A percentile compares a stretch with the other conserved stretches of the same genome.
Evolutionary conservation across 2,113 vertebrate genomes (phyloP).

Genomic region (Hyperopisus bebe): DNA sequence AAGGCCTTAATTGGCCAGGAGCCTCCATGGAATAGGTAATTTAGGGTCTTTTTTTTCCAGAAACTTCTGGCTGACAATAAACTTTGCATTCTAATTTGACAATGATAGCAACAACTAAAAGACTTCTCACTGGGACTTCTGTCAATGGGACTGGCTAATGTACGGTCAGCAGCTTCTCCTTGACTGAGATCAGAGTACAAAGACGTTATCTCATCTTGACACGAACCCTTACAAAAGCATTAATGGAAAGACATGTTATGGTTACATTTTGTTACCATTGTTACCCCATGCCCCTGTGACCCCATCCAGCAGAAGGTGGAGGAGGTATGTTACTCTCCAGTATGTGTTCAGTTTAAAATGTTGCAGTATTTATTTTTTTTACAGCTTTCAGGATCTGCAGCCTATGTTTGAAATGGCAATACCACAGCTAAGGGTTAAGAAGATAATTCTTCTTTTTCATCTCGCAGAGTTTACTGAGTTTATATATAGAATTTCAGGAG

Average conservation of each 20-base stretch:
- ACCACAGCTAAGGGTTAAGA: conserved; percentile 10
- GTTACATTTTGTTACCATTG: not conserved
- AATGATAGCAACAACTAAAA: not conserved
- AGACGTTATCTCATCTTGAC: not conserved
- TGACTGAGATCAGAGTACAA: not conserved
- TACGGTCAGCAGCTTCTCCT: not conserved
- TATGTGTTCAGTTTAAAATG: not conserved
- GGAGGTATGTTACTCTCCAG: not conserved
- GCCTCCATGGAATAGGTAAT: not conserved
- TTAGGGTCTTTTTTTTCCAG: not conserved
- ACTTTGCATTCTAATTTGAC: conserved; percentile 7
- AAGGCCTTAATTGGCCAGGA: not conserved
- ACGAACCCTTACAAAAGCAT: not conserved
- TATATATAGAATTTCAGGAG: not conserved
- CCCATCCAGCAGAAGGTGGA: not conserved
- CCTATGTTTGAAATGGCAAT: conserved; percentile 8
- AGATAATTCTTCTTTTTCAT: not conserved
- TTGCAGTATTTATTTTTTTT: not conserved
- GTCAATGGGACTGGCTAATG: not conserved
- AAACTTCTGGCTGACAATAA: conserved; percentile 4
- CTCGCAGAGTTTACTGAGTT: not conserved
- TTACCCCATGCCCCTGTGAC: not conserved
- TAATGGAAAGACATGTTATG: not conserved
- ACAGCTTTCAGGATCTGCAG: not conserved
- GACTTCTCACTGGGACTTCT: not conserved